These are phyloP conservation scores for Leptopilina boulardi DNA, from an alignment of 1,140 invertebrate genomes.

Conservation along the genomic window DNA sequence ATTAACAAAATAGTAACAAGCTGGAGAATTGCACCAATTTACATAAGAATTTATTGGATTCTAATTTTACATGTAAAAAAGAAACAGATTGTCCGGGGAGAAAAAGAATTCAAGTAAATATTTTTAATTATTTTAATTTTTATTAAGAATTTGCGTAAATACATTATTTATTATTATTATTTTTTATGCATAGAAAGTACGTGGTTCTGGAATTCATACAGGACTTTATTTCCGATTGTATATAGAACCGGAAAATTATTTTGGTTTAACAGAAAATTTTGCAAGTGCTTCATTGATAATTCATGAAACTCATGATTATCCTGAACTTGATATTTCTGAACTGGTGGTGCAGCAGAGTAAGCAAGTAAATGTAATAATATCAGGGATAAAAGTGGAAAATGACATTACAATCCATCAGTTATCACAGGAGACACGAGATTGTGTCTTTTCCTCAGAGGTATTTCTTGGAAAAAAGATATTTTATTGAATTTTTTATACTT, in stretches of 20 bases:
- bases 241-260: neutral
- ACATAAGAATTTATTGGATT: neutral
- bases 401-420: neutral
- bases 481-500: neutral
- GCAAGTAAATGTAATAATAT: neutral
- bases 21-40: neutral
- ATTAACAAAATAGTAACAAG: neutral
- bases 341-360: neutral
- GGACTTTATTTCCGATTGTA: neutral
- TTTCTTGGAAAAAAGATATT: neutral
- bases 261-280: neutral
- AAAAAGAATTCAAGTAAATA: neutral
- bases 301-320: slow-evolving; percentile 13
- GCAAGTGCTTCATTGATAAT: neutral
- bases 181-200: neutral
- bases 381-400: neutral
- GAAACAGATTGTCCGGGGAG: neutral
- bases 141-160: too few relatives aligned
- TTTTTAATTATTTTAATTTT: neutral
- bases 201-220: neutral
- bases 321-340: slow-evolving; percentile 9
- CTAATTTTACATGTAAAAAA: neutral
- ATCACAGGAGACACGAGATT: neutral
- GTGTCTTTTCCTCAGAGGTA: neutral
- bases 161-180: neutral